Evolutionary conservation across 2,888 invertebrate species (phyloP).

Genomic region (Clanis bilineata): DNA sequence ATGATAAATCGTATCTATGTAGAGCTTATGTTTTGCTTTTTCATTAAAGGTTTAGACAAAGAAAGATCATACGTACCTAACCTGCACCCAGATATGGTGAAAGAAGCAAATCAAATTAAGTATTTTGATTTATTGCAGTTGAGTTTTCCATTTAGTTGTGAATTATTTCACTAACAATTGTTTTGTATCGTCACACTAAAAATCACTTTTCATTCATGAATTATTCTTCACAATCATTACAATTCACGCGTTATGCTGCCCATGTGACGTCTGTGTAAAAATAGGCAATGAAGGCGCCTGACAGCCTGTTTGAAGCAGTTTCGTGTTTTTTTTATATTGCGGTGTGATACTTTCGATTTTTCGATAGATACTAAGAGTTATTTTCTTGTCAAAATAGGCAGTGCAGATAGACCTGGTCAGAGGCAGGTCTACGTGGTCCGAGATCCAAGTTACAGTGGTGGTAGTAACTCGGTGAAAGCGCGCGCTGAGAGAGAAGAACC

Average conservation of each 20-base stretch:
- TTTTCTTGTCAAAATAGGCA: conserved; percentile 78
- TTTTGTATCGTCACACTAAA: conserved; percentile 39
- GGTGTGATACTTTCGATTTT: conserved; percentile 18
- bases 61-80: conserved; percentile 58
- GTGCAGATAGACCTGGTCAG: conserved; percentile 92
- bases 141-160: conserved; percentile 52
- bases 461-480: conserved; percentile 72
- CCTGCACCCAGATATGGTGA: conserved; percentile 70
- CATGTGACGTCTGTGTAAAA: conserved; percentile 1
- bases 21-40: conserved; percentile 34
- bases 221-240: conserved; percentile 26
- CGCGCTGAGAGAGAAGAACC: conserved; percentile 85
- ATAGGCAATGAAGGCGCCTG: not conserved
- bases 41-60: conserved; percentile 71
- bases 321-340: not conserved
- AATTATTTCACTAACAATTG: conserved; percentile 42
- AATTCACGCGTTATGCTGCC: not conserved
- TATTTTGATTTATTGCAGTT: conserved; percentile 68
- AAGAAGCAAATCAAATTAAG: conserved; percentile 75
- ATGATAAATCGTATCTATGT: not conserved
- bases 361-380: not conserved
- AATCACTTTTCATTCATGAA: conserved; percentile 31
- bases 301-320: not conserved
- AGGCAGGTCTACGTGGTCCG: conserved; percentile 93
- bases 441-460: conserved; percentile 86